Conservation (phyloP, 2,888 invertebrate species). For the Drosophila maculinotata region DNA sequence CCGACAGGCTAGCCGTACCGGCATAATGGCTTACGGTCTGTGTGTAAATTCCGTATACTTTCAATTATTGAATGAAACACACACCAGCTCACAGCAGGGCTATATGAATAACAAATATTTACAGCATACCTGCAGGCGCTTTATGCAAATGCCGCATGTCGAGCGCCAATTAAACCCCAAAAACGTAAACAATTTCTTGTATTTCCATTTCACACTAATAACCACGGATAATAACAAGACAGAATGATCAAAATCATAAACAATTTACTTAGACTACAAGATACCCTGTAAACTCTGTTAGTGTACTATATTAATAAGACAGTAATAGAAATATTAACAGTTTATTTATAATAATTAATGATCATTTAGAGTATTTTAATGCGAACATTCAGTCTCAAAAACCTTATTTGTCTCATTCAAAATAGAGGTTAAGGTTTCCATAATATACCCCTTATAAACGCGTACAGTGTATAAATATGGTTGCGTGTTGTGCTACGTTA, state of each 20-base stretch:
- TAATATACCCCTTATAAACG: neutral
- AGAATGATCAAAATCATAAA: constrained; percentile 9
- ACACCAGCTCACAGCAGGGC: constrained; percentile 23
- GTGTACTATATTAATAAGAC: no score
- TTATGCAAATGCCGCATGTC: constrained; percentile 59
- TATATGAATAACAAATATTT: constrained; percentile 60
- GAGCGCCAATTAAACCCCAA: constrained; percentile 69
- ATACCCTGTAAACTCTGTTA: constrained; percentile 17
- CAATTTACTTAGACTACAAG: neutral
- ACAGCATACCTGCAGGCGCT: constrained; percentile 72
- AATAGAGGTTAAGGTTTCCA: no score
- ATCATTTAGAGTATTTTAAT: no score
- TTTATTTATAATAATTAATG: no score
- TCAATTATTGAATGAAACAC: constrained; percentile 69
- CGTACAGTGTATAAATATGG: constrained; percentile 25
- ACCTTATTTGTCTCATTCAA: no score
- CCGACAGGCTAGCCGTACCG: constrained; percentile 3
- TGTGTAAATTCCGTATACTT: constrained; percentile 29
- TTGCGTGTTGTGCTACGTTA: constrained; percentile 60
- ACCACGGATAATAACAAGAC: constrained; percentile 54
- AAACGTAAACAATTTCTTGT: constrained; percentile 70
- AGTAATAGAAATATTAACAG: no score
- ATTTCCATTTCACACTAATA: constrained; percentile 71
- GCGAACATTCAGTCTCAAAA: no score
- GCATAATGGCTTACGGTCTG: constrained; percentile 10